Evolutionary conservation across 2,113 vertebrate species (phyloP), one percentile per base, ranked within the genome.

Genomic region (Lepisosteus osseus): DNA sequence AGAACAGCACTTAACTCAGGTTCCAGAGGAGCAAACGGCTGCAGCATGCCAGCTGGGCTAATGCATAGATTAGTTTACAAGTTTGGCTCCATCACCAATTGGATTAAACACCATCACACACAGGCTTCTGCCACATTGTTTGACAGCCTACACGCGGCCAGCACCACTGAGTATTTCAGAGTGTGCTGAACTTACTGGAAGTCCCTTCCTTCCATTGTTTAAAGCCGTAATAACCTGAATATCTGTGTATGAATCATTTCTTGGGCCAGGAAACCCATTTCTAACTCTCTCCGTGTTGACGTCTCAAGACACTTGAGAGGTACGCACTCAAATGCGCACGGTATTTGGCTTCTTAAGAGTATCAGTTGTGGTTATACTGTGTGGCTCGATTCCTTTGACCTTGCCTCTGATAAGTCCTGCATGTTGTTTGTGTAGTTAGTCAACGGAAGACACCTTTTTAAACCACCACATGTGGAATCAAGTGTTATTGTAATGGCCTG

Each of bases 21-120:
- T 85, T 90, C 80, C 88, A 82, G 79, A 84, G 83, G 80, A 80
- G 81, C 72, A 70, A 67, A 76, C 65, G 82, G 77, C 78, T 54
- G 51, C 61, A 0, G 71, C 0, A 56, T 82, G 87, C 88, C 89
- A 90, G 87, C 86, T 71, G 73, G 82, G 81, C 91, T 84, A 87
- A 91, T 81, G 85, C 87, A 76, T 83, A 91, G 89, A 91, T 92
- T 93, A 91, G 84, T 90, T 92, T 89, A 92, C 85, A 88, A 90
- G 87, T 91, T 87, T 86, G 88, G 89, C 85, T 85, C 77, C 84
- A 76, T 77, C 75, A 82, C 86, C 88, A 88, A 90, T 89, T 90
- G 90, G 90, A 92, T 92, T 90, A 89, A 79, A 78, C 81, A 6
- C 72, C 84, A 76, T 84, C 83, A 77, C 70, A 29, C 29, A 68